These are phyloP conservation scores for Thamnophis elegans DNA, from an alignment of 2,797 vertebrate species.

Conservation along the genomic window DNA sequence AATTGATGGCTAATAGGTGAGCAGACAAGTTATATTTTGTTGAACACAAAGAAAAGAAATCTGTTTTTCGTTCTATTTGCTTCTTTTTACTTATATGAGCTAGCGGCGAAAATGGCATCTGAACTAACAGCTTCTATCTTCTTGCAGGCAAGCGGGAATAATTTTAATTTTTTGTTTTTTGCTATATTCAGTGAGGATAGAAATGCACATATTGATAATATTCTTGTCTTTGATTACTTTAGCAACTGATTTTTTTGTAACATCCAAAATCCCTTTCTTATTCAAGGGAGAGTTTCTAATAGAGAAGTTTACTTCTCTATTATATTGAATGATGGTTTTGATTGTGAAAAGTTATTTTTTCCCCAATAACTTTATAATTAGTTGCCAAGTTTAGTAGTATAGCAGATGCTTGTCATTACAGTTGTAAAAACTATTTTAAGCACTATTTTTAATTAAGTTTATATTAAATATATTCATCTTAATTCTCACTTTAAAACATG, in stretches of 20 bases:
- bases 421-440: slow-evolving; percentile 21
- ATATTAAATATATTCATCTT: not conserved
- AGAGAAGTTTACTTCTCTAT: not conserved
- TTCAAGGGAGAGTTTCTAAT: not conserved
- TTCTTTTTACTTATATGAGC: not conserved
- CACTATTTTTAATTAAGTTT: slow-evolving; percentile 11
- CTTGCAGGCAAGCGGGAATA: slow-evolving; percentile 3
- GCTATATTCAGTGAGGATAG: not conserved
- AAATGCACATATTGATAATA: not conserved
- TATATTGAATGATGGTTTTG: not conserved
- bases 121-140: not conserved
- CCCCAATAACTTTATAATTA: slow-evolving; percentile 26
- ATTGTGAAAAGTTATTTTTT: slow-evolving; percentile 5
- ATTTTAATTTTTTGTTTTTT: not conserved
- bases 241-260: not conserved
- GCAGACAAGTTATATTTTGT: not conserved
- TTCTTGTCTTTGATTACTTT: not conserved
- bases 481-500: not conserved
- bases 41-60: not conserved
- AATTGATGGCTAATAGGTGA: not conserved
- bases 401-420: slow-evolving; percentile 31
- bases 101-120: not conserved
- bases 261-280: not conserved
- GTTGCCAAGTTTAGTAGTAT: not conserved
- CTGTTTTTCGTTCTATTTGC: not conserved